Percentiles rank a stretch among this genome's conserved stretches.
Evolutionary conservation across 2,888 invertebrate genomes (phyloP).

Genomic region (Bellardia bayeri): DNA sequence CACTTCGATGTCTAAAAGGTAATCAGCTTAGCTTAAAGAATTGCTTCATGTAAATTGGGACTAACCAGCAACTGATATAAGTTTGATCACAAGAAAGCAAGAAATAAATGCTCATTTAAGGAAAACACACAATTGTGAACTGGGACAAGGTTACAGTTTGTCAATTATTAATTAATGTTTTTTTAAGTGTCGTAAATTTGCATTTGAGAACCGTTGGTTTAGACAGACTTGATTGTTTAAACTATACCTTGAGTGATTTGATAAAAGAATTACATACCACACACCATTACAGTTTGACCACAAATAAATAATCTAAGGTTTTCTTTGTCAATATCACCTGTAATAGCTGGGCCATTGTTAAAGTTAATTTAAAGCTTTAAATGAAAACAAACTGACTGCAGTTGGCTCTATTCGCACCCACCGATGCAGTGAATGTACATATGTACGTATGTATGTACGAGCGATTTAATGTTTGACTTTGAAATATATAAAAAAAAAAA

Average conservation of each 20-base stretch:
- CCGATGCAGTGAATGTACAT: background rate
- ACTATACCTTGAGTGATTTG: background rate
- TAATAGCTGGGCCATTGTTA: background rate
- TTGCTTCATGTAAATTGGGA: no score
- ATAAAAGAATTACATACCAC: background rate
- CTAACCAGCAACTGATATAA: no score
- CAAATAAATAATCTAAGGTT: constrained; percentile 18
- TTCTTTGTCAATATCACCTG: constrained; percentile 23
- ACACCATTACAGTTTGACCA: background rate
- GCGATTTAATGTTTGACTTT: constrained; percentile 69
- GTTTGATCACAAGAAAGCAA: no score
- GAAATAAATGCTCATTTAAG: no score
- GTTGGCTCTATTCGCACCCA: constrained; percentile 27
- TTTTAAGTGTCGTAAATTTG: no score
- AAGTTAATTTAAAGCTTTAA: background rate
- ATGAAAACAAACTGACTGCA: background rate
- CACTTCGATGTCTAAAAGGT: no score
- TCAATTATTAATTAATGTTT: no score
- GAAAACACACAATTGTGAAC: no score
- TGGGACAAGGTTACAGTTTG: no score
- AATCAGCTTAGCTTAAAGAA: no score
- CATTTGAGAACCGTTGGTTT: no score
- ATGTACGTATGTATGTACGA: background rate
- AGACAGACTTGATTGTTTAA: no score
- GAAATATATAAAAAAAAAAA: constrained; percentile 66